Conservation (phyloP, 2,888 invertebrate genomes). For the Crossocerus cetratus region DNA sequence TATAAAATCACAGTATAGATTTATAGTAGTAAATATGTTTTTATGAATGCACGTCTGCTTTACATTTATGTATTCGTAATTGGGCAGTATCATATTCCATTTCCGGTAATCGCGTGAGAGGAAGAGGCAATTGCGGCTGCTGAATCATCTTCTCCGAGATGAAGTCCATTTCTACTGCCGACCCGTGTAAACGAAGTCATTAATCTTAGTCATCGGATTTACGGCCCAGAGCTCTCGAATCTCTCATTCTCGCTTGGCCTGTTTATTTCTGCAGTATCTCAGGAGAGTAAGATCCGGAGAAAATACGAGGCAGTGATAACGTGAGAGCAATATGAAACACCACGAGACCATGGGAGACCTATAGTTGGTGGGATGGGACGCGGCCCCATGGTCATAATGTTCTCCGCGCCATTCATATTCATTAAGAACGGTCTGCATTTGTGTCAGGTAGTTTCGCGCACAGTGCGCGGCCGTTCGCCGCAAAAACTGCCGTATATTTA, state of each 20-base stretch:
- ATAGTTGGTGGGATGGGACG: too few species aligned
- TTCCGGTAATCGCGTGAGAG: neutral
- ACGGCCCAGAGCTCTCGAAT: neutral
- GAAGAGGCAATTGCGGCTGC: neutral
- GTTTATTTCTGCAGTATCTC: neutral
- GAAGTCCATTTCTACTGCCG: too few species aligned
- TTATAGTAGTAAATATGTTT: too few species aligned
- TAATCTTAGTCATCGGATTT: constrained; percentile 16
- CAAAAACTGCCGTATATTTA: constrained; percentile 49
- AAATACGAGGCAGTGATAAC: neutral
- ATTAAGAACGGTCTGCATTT: constrained; percentile 28
- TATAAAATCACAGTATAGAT: too few species aligned
- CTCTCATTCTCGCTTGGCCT: neutral
- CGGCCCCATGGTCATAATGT: constrained; percentile 23
- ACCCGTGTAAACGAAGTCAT: neutral
- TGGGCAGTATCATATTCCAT: too few species aligned
- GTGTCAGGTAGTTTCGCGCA: constrained; percentile 12
- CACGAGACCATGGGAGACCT: neutral
- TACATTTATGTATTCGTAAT: too few species aligned
- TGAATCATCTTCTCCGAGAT: neutral
- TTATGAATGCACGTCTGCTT: too few species aligned
- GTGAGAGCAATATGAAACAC: constrained; percentile 5
- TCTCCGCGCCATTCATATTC: constrained; percentile 50
- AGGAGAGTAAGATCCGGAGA: neutral
- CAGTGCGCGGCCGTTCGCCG: too few species aligned